Evolutionary conservation across 1,140 invertebrate genomes (phyloP), one percentile per base, ranked within the genome.

Genomic region (Drosophila micromelanica): DNA sequence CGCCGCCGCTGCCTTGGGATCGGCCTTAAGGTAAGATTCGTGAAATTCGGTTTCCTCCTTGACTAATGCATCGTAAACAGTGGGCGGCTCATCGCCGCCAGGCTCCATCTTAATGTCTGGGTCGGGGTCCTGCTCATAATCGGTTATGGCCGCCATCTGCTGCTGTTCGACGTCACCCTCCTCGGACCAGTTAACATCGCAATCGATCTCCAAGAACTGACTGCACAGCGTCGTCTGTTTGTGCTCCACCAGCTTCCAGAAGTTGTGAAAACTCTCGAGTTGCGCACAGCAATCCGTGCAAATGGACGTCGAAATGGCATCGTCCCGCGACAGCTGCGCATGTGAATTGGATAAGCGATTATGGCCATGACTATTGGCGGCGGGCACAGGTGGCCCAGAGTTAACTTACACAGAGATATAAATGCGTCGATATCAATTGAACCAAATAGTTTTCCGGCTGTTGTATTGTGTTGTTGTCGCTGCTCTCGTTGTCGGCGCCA

Each of bases 371-470:
- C 0, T 27, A 27, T 27, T 27, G 12, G 9, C 27, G 15, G n/a
- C 13, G 4, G 3, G 15, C 13, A 15, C 6, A 27, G 6, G 20
- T 15, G 20, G 30, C 40, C 30, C 23, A 11, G 35, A 9, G 3
- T 17, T 56, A 46, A 86, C 82, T 84, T 76, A 91, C 89, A 63
- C 90, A 91, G 60, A 91, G 78, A 63, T 91, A 85, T 67, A 91
- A 79, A 59, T 91, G 90, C 49, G 80, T 91, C 42, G 89, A 89
- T 77, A 91, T 91, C 63, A 91, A 63, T 73, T 91, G 80, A 46
- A 91, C 77, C 79, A 89, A 69, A 49, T 89, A 82, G 79, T 81
- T 89, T 82, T 87, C 84, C 84, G 82, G 84, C 8, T 35, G 32
- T 35, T 35, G 32, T 62, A 77, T 74, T 73, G 60, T 55, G 49